These are phyloP conservation scores for Halocynthia roretzi DNA, from an alignment of 23 tunicate genomes.

Conservation along the genomic window DNA sequence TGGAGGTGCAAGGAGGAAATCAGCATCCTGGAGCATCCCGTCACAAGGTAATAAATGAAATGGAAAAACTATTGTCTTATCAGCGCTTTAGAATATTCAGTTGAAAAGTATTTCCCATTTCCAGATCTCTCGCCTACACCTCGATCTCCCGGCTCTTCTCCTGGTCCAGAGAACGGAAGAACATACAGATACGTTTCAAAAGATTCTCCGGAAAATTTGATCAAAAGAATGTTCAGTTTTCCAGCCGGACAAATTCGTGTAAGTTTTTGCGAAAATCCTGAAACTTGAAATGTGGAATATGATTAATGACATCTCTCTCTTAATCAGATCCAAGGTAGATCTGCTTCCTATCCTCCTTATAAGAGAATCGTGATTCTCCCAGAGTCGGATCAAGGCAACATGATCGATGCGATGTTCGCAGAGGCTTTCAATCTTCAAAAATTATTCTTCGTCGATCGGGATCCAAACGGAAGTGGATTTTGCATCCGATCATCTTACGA, in stretches of 20 bases:
- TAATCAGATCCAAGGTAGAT: not conserved
- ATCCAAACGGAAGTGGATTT: conserved; percentile 10
- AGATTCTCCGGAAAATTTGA: not conserved
- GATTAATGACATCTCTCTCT: not conserved
- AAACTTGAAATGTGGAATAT: no score
- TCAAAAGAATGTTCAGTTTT: conserved; percentile 23
- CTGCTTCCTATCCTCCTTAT: conserved; percentile 3
- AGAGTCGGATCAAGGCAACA: not conserved
- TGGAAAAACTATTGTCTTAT: no score
- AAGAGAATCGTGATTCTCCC: conserved; percentile 10
- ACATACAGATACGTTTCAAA: no score
- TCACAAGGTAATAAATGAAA: no score
- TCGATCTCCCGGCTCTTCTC: no score
- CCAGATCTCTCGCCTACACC: no score
- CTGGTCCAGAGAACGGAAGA: no score
- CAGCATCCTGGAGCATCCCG: no score
- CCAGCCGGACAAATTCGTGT: conserved; percentile 9
- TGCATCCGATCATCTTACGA: conserved; percentile 10
- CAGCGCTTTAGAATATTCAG: no score
- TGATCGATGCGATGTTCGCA: conserved; percentile 4
- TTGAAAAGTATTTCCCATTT: no score
- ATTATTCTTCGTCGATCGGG: conserved; percentile 10
- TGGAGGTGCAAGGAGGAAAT: no score
- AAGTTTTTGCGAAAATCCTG: not conserved
- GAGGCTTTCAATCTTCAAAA: not conserved